These are phyloP conservation scores for Limosa lapponica DNA, from an alignment of 2,797 vertebrate species.

Conservation along the genomic window DNA sequence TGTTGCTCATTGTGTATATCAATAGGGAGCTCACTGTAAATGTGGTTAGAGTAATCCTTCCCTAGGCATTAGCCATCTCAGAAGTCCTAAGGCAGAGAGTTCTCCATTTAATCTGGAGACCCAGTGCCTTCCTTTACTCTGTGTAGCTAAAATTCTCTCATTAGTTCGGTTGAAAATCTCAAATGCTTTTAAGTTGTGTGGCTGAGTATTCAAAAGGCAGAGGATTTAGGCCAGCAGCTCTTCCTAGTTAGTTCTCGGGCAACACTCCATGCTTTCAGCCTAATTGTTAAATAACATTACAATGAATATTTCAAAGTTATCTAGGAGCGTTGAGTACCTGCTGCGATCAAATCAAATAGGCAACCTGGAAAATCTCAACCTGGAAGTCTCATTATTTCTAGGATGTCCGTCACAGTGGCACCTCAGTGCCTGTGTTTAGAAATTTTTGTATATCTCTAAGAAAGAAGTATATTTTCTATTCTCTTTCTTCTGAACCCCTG, in stretches of 20 bases:
- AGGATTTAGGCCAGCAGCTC: not conserved
- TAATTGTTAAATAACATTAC: conserved; percentile 13
- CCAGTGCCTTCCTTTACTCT: not conserved
- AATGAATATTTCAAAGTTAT: conserved; percentile 25
- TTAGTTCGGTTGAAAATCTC: not conserved
- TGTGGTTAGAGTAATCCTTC: not conserved
- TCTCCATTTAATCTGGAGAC: not conserved
- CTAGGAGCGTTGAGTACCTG: not conserved
- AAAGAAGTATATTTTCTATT: not conserved
- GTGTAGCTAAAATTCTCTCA: not conserved
- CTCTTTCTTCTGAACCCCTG: not conserved
- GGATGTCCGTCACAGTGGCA: not conserved
- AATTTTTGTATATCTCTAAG: not conserved
- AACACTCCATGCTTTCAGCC: not conserved
- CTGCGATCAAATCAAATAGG: not conserved
- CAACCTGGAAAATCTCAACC: not conserved
- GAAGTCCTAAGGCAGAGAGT: not conserved
- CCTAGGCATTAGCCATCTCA: not conserved
- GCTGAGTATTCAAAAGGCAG: not conserved
- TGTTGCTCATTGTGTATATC: not conserved
- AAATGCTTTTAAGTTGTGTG: not conserved
- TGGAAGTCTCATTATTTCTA: not conserved
- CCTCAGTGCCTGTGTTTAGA: not conserved
- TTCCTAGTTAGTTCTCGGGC: not conserved
- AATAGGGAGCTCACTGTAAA: not conserved